Evolutionary conservation across 2,113 vertebrate species (phyloP).

Genomic region (Misgurnus anguillicaudatus): DNA sequence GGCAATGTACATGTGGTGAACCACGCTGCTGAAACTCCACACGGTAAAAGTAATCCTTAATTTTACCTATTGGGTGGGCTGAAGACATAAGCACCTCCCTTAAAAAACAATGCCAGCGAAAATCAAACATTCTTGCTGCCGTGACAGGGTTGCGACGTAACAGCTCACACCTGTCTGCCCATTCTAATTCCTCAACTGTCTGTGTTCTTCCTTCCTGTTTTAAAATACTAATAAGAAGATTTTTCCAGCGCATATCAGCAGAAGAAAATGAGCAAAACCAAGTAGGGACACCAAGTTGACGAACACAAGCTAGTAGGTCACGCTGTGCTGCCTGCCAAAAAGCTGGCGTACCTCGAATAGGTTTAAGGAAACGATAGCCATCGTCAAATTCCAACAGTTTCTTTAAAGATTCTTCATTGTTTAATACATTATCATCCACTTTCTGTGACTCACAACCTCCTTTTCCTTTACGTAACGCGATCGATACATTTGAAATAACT

Average conservation of each 20-base stretch:
- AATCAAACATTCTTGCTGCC: slow-evolving; percentile 5
- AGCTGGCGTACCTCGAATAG: slow-evolving; percentile 19
- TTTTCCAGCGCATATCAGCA: slow-evolving; percentile 41
- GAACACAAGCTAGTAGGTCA: slow-evolving; percentile 32
- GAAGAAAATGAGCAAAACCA: slow-evolving; percentile 37
- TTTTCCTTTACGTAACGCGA: neutral
- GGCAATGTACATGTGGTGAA: neutral
- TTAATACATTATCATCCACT: neutral
- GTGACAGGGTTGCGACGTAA: neutral
- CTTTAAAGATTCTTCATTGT: neutral
- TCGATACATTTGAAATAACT: neutral
- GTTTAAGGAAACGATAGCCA: slow-evolving; percentile 40
- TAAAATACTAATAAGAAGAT: slow-evolving; percentile 13
- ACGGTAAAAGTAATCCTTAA: neutral
- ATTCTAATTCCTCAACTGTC: neutral
- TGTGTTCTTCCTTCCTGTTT: slow-evolving; percentile 12
- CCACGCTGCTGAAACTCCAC: slow-evolving; percentile 15
- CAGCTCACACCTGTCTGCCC: neutral
- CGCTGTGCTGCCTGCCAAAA: slow-evolving; percentile 32
- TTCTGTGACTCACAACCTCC: neutral
- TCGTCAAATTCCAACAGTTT: slow-evolving; percentile 16
- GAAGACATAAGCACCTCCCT: slow-evolving; percentile 7
- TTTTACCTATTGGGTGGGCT: neutral
- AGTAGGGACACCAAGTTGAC: slow-evolving; percentile 29
- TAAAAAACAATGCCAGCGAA: slow-evolving; percentile 3